Conservation (phyloP, 2,113 vertebrate species). For the Silurus glanis region DNA sequence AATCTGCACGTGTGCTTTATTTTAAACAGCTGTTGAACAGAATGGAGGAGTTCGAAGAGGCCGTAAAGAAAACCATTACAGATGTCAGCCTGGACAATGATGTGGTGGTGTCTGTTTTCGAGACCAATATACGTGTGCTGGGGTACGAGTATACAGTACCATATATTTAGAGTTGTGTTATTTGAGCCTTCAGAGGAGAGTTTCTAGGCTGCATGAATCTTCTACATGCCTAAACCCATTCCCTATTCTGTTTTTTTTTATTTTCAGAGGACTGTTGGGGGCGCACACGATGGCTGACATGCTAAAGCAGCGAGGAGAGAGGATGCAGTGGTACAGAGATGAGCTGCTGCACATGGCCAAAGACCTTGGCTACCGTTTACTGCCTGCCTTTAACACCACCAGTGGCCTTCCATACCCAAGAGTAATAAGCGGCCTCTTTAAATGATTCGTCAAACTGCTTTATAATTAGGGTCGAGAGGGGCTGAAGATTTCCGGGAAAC, state of each 20-base stretch:
- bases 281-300: slow-evolving; percentile 94
- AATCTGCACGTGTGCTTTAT: not conserved
- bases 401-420: slow-evolving; percentile 97
- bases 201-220: not conserved
- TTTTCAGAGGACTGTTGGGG: slow-evolving; percentile 86
- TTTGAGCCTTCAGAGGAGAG: not conserved
- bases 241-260: slow-evolving; percentile 7
- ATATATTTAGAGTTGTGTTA: no score
- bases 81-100: slow-evolving; percentile 78
- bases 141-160: slow-evolving; percentile 62
- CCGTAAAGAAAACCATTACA: slow-evolving; percentile 68
- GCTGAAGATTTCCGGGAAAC: no score
- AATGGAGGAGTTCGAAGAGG: slow-evolving; percentile 80
- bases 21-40: slow-evolving; percentile 74
- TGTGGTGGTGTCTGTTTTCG: slow-evolving; percentile 81
- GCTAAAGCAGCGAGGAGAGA: slow-evolving; percentile 87
- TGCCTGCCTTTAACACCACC: slow-evolving; percentile 97
- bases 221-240: not conserved
- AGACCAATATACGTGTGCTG: slow-evolving; percentile 81
- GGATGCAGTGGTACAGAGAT: slow-evolving; percentile 94
- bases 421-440: slow-evolving; percentile 72
- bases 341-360: slow-evolving; percentile 96
- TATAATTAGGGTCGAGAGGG: not conserved
- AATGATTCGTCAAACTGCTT: not conserved
- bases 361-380: slow-evolving; percentile 87